phyloP scores from a whole-genome alignment of 2,113 vertebrate genomes.

The Pipra filicauda region DNA sequence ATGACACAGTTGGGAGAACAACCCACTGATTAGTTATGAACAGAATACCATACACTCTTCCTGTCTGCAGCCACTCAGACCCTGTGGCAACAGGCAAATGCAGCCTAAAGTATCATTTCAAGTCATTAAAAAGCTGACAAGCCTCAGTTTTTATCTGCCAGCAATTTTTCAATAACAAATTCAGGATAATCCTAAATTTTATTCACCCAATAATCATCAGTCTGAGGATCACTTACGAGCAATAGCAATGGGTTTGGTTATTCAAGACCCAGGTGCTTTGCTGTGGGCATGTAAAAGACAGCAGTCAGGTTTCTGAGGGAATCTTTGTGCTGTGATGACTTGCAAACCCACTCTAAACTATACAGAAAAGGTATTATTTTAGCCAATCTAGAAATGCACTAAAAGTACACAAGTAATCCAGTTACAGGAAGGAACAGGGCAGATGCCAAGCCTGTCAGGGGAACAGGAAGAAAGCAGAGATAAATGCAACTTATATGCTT shows the following conservation, averaged over 20 bases:
- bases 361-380: slow-evolving; percentile 15
- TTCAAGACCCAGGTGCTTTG: not conserved
- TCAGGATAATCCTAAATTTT: not conserved
- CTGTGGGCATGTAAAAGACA: not conserved
- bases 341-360: not conserved
- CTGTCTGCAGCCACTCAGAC: not conserved
- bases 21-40: not conserved
- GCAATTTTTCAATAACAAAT: not conserved
- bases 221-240: not conserved
- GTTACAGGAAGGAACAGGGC: slow-evolving; percentile 41
- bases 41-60: not conserved
- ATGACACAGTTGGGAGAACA: not conserved
- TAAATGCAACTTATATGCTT: slow-evolving; percentile 7
- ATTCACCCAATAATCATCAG: not conserved
- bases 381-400: not conserved
- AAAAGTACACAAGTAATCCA: slow-evolving; percentile 5
- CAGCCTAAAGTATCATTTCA: not conserved
- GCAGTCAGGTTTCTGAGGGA: not conserved
- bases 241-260: not conserved
- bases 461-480: slow-evolving; percentile 3
- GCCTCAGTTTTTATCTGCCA: not conserved
- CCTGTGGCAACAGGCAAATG: not conserved
- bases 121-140: slow-evolving; percentile 1
- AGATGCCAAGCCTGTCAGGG: slow-evolving; percentile 27
- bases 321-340: not conserved